Percentiles rank a stretch among this genome's conserved stretches.
Evolutionary conservation across 2,113 vertebrate species (phyloP).

Genomic region (Lathamus discolor): DNA sequence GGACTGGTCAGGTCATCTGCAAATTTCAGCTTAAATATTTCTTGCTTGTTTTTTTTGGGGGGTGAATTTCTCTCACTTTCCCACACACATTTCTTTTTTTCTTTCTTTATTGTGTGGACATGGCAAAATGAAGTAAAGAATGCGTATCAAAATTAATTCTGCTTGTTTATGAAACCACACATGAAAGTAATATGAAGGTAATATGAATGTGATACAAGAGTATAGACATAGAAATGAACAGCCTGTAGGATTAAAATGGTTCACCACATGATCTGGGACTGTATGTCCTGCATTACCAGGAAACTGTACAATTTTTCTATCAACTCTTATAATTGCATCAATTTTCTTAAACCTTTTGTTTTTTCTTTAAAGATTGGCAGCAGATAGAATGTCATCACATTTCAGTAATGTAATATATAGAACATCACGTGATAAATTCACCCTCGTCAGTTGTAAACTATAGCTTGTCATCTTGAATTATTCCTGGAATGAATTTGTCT

Average conservation of each 20-base stretch:
- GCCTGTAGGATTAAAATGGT: neutral
- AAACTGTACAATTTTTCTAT: neutral
- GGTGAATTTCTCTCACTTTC: no score
- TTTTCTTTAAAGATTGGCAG: neutral
- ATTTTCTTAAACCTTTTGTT: neutral
- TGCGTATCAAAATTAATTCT: neutral
- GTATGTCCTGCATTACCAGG: neutral
- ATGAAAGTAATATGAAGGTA: neutral
- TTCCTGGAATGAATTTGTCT: neutral
- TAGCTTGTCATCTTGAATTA: neutral
- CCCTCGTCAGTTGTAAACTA: neutral
- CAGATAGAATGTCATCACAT: neutral
- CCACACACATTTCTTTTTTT: no score
- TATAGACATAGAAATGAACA: neutral
- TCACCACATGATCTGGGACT: neutral
- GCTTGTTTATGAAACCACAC: neutral
- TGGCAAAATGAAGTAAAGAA: neutral
- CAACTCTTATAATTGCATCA: neutral
- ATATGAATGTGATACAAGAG: neutral
- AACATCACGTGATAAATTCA: neutral
- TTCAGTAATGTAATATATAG: neutral
- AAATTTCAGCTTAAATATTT: neutral
- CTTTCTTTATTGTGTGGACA: neutral
- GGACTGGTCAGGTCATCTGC: neutral
- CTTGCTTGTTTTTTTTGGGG: neutral